Evolutionary conservation across 2,888 invertebrate species (phyloP), one percentile per base, ranked within the genome.

Genomic region (Andrena camellia): DNA sequence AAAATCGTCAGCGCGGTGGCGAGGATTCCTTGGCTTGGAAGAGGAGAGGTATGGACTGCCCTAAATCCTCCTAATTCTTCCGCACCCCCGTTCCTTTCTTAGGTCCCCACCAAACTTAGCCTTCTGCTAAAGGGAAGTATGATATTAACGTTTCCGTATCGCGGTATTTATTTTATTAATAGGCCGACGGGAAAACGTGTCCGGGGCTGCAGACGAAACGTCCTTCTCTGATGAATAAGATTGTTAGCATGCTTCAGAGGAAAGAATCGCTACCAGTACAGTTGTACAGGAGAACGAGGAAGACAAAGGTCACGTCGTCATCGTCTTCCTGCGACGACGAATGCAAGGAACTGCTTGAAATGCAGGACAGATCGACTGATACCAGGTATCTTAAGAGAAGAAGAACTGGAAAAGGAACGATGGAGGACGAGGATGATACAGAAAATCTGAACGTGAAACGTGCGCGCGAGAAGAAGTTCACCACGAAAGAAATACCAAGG

Each of bases 1-100:
- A 91, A 82, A 85, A 88, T 92, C 70, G 82, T 92, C 23, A 71
- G 72, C 17, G 90, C 88, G 3, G 81, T 92, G 5, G 77, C 74
- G 35, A 87, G 82, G 76, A 89, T 92, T 31, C 89, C 89, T 50
- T 92, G 90, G 89, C 82, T 92, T 23, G 79, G 84, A 10, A 89
- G 68, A 60, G 73, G 63, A 73, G 68, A 75, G 31, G 90, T 90
- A 85, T 26, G 59, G 64, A 23, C 2, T 31, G 33, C 10, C 23
- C 54, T 33, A 17, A 42, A 42, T 63, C 67, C 50, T 31, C 26
- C 6, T 66, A 66, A 42, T 66, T 72, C 72, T 33, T 20, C 23
- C 48, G 17, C n/a, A 50, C 48, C 60, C 48, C 20, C 2, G 29
- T 50, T 13, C 62, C 10, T 23, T 10, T n/a, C 29, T n/a, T 50